phyloP scores from a whole-genome alignment of 1,140 invertebrate species.

The Galleria mellonella region DNA sequence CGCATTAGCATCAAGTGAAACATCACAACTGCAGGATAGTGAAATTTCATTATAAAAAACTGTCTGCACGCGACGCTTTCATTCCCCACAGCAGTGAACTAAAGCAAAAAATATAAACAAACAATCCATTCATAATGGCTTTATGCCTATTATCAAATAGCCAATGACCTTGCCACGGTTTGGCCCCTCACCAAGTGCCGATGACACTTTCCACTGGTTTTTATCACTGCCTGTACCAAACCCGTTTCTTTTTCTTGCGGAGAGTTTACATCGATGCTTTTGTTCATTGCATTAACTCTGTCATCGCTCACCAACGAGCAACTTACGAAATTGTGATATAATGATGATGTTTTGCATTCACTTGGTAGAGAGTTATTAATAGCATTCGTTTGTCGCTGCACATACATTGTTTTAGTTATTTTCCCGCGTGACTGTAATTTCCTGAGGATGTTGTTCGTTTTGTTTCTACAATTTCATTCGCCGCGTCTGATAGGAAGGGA shows the following conservation, averaged over 20 bases:
- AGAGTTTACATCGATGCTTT: slow-evolving; percentile 15
- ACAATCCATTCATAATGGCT: slow-evolving; percentile 41
- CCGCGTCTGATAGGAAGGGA: neutral
- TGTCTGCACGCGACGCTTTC: too few relatives aligned
- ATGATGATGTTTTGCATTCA: neutral
- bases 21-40: too few relatives aligned
- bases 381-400: slow-evolving; percentile 4
- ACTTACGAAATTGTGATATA: too few relatives aligned
- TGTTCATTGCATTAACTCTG: neutral
- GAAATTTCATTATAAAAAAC: too few relatives aligned
- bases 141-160: slow-evolving; percentile 49
- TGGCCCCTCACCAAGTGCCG: slow-evolving; percentile 49
- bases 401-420: slow-evolving; percentile 9
- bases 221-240: slow-evolving; percentile 11
- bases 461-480: neutral
- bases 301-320: too few relatives aligned
- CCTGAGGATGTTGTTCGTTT: neutral
- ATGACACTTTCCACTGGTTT: slow-evolving; percentile 48
- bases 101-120: slow-evolving; percentile 55
- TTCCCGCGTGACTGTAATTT: slow-evolving; percentile 3
- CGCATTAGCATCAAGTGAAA: too few relatives aligned
- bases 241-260: neutral
- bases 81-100: too few relatives aligned
- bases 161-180: slow-evolving; percentile 54
- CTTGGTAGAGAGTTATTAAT: neutral